Conservation (phyloP, 2,888 invertebrate genomes). For the Agonum fuliginosum region DNA sequence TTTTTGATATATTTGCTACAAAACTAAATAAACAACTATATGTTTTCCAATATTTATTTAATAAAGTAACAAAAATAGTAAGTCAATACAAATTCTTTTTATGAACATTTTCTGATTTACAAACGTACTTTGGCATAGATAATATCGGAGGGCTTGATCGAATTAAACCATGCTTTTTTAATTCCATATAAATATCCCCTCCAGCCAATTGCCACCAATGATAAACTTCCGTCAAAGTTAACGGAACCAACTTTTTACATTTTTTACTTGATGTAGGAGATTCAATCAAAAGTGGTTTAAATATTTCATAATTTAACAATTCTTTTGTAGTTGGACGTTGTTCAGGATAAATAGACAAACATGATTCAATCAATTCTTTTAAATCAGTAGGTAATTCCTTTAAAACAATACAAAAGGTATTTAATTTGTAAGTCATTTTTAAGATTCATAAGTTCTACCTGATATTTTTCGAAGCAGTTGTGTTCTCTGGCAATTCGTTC, state of each 20-base stretch:
- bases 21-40: no score
- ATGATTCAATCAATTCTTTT: slow-evolving; percentile 80
- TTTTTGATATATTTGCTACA: no score
- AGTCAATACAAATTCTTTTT: no score
- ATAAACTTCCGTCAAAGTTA: slow-evolving; percentile 87
- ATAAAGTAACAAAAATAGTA: slow-evolving; percentile 50
- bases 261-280: slow-evolving; percentile 67
- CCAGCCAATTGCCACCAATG: slow-evolving; percentile 97
- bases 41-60: slow-evolving; percentile 56
- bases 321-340: slow-evolving; percentile 78
- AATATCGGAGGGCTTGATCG: slow-evolving; percentile 89
- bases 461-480: slow-evolving; percentile 80
- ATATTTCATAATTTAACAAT: slow-evolving; percentile 76
- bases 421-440: neutral
- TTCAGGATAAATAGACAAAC: slow-evolving; percentile 81
- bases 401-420: slow-evolving; percentile 45
- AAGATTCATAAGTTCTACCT: slow-evolving; percentile 74
- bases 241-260: slow-evolving; percentile 69
- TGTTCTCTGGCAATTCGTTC: slow-evolving; percentile 88
- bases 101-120: no score
- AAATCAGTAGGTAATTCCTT: slow-evolving; percentile 78
- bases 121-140: slow-evolving; percentile 84
- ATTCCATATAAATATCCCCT: slow-evolving; percentile 92
- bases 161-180: slow-evolving; percentile 93
- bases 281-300: slow-evolving; percentile 71